Conservation (phyloP, 2,113 vertebrate genomes). For the Nyctibius bracteatus region DNA sequence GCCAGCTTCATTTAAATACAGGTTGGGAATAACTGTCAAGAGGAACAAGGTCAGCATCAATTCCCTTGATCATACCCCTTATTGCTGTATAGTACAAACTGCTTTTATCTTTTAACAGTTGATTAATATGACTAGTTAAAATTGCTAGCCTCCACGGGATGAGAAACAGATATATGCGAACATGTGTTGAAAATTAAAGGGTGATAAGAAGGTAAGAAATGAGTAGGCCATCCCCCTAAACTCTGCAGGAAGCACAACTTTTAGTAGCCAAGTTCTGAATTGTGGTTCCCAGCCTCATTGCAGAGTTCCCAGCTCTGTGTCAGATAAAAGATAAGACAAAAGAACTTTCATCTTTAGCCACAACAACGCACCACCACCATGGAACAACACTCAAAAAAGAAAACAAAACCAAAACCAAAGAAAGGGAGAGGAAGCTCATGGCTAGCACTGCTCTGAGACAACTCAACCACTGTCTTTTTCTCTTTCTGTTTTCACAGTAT, state of each 20-base stretch:
- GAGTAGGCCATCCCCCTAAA: background rate
- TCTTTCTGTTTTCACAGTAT: background rate
- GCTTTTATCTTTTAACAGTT: constrained; percentile 39
- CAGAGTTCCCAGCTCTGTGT: background rate
- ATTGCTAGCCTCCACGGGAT: background rate
- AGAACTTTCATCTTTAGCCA: background rate
- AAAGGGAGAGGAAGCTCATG: background rate
- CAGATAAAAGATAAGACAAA: background rate
- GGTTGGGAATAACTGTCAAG: constrained; percentile 37
- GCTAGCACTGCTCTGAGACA: background rate
- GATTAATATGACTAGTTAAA: constrained; percentile 27
- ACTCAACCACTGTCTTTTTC: background rate
- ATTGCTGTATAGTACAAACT: background rate
- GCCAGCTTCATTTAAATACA: constrained; percentile 39
- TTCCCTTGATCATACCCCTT: background rate
- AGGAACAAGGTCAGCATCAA: constrained; percentile 49
- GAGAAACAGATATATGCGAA: background rate
- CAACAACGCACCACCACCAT: background rate
- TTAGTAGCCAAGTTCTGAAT: background rate
- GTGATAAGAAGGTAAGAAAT: background rate
- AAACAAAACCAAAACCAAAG: background rate
- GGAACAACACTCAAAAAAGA: background rate
- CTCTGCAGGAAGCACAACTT: background rate
- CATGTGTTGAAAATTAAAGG: background rate
- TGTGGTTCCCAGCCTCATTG: background rate